phyloP scores from a whole-genome alignment of 1,140 invertebrate genomes.

The Bathynomus jamesi region DNA sequence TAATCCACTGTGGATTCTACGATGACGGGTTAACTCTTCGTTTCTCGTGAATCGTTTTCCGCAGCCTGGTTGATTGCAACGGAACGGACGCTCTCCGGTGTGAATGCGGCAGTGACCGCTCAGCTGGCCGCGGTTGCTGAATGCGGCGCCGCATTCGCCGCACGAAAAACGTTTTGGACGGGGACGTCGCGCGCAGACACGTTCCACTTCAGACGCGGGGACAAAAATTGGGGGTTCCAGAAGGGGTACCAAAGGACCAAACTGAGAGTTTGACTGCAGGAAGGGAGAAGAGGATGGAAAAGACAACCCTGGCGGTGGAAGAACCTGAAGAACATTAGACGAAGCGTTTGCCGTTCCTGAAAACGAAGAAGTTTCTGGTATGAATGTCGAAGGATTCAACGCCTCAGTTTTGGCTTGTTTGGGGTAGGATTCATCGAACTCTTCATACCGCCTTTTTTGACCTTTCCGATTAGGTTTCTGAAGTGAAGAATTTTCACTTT shows the following conservation, averaged over 20 bases:
- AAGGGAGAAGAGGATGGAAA: not conserved
- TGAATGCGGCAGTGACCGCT: conserved; percentile 86
- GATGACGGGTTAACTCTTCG: conserved; percentile 84
- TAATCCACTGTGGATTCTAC: conserved; percentile 62
- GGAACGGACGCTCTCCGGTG: conserved; percentile 77
- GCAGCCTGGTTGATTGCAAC: conserved; percentile 72
- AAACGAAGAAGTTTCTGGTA: not conserved
- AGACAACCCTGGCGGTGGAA: not conserved
- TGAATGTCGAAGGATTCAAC: not conserved
- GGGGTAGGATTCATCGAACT: not conserved
- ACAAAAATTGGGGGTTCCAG: conserved; percentile 16
- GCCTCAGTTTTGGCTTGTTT: not conserved
- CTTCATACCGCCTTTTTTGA: not conserved
- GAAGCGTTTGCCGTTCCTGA: not conserved
- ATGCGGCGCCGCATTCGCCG: conserved; percentile 76
- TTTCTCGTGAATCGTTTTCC: conserved; percentile 86
- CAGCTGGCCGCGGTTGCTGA: conserved; percentile 86
- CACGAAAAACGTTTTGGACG: conserved; percentile 82
- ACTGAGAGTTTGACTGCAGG: not conserved
- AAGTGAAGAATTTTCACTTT: not conserved
- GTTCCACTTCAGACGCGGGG: conserved; percentile 22
- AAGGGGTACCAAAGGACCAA: conserved; percentile 14
- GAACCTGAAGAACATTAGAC: not conserved
- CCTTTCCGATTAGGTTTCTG: not conserved
- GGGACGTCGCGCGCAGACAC: conserved; percentile 19